Percentiles rank a stretch among this genome's conserved stretches.
Conservation (phyloP, 2,113 vertebrate genomes). For the Daboia siamensis region DNA sequence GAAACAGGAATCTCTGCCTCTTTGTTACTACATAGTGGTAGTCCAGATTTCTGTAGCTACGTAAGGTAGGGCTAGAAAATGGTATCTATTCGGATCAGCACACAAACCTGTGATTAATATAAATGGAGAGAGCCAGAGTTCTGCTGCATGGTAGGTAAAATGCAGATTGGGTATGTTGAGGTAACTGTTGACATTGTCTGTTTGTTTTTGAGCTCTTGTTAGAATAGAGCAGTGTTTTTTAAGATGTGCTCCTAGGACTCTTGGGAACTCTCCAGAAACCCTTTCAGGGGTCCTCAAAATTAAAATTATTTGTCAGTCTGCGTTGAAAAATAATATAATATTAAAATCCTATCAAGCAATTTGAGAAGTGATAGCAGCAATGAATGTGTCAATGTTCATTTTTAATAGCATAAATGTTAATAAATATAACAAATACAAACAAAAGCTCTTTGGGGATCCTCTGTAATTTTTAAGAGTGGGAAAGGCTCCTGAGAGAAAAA, state of each 20-base stretch:
- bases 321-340: neutral
- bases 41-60: neutral
- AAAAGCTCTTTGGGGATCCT: neutral
- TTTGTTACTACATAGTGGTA: neutral
- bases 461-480: neutral
- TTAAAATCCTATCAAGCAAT: neutral
- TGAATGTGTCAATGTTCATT: neutral
- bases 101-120: neutral
- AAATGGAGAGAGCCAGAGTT: neutral
- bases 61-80: neutral
- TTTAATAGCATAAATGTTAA: neutral
- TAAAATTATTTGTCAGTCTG: neutral
- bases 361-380: neutral
- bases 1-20: neutral
- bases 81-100: neutral
- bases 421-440: neutral
- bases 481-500: neutral
- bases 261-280: neutral
- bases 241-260: neutral
- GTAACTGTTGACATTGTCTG: neutral
- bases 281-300: neutral
- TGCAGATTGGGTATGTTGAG: neutral
- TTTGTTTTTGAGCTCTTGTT: neutral
- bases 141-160: neutral
- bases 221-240: neutral